Conservation (phyloP, 35 echinoderm and acorn worm genomes). For the Apostichopus japonicus region DNA sequence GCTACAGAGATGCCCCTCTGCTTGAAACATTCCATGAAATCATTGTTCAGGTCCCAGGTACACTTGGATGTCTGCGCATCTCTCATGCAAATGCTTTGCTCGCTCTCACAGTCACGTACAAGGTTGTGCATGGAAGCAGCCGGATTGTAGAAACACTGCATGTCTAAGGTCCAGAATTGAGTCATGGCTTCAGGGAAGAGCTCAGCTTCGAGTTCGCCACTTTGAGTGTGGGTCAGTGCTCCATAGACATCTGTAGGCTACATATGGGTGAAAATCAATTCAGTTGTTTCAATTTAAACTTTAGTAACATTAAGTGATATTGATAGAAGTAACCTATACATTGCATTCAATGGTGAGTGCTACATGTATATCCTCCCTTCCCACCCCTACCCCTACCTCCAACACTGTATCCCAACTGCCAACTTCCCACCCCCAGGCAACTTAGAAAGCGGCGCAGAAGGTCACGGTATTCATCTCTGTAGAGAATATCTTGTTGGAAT, state of each 20-base stretch:
- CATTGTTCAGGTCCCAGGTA: constrained; percentile 21
- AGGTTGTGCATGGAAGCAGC: constrained; percentile 22
- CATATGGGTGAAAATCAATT: background rate
- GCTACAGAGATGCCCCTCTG: background rate
- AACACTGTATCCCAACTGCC: too few relatives aligned
- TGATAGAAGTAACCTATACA: too few relatives aligned
- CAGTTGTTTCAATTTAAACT: too few relatives aligned
- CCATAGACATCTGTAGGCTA: constrained; percentile 17
- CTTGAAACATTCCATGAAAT: constrained; percentile 25
- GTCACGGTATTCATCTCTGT: too few relatives aligned
- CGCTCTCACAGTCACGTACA: constrained; percentile 44
- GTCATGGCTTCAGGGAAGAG: constrained; percentile 28
- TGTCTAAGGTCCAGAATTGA: constrained; percentile 12
- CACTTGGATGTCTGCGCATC: background rate
- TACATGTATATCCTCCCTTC: too few relatives aligned
- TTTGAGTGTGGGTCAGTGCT: background rate
- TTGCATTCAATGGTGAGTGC: too few relatives aligned
- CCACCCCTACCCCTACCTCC: too few relatives aligned
- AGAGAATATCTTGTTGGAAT: too few relatives aligned
- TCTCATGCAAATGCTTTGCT: background rate
- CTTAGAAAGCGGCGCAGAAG: too few relatives aligned
- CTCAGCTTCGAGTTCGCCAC: background rate
- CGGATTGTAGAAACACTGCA: constrained; percentile 39
- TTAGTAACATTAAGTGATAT: too few relatives aligned
- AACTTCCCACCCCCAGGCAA: too few relatives aligned